These are phyloP conservation scores for Adelges cooleyi DNA, from an alignment of 1,140 invertebrate species.

Conservation along the genomic window DNA sequence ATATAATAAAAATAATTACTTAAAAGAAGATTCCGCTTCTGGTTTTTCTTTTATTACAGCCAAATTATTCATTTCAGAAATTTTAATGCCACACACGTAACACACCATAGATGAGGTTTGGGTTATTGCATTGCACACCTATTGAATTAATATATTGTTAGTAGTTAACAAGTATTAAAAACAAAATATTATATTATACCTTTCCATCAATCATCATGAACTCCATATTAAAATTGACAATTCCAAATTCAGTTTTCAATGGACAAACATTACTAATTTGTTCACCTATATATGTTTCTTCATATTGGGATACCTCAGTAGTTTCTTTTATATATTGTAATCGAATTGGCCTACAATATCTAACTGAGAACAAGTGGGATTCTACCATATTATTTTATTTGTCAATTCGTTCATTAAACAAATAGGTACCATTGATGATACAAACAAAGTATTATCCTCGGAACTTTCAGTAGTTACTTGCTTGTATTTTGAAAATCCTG, in stretches of 20 bases:
- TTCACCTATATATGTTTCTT: not conserved
- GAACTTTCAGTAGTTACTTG: not conserved
- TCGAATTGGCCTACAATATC: not conserved
- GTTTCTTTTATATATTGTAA: not conserved
- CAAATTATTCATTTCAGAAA: not conserved
- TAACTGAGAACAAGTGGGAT: not conserved
- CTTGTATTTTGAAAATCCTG: not conserved
- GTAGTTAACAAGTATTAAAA: not conserved
- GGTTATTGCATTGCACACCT: not conserved
- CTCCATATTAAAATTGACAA: not conserved
- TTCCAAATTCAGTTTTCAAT: not conserved
- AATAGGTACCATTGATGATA: not conserved
- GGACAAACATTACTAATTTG: not conserved
- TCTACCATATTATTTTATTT: not conserved
- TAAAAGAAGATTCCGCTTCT: not conserved
- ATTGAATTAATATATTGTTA: not conserved
- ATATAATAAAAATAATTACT: not conserved
- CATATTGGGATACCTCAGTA: not conserved
- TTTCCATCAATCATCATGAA: not conserved
- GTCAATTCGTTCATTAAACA: not conserved
- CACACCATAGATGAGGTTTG: not conserved
- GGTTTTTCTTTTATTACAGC: not conserved
- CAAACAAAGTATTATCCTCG: not conserved
- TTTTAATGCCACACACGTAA: not conserved
- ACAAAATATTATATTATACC: not conserved